A percentile compares a stretch with the other conserved stretches of the same genome.
These are phyloP conservation scores for Ptyas mucosa DNA, from an alignment of 2,113 vertebrate species.

Conservation along the genomic window DNA sequence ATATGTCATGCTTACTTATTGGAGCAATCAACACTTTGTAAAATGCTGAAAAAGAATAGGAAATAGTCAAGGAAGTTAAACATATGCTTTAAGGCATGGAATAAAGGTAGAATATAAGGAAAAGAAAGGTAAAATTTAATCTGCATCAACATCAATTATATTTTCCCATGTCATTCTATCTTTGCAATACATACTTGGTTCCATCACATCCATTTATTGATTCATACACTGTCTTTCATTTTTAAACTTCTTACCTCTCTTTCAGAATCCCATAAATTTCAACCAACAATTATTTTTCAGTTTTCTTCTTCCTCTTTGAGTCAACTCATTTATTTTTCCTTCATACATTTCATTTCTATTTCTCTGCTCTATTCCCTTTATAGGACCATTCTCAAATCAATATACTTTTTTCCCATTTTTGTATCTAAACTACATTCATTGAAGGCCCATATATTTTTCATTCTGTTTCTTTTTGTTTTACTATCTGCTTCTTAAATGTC, in stretches of 20 bases:
- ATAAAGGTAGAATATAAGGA: background rate
- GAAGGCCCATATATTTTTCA: background rate
- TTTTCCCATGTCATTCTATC: background rate
- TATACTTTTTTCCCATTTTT: background rate
- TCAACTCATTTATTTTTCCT: background rate
- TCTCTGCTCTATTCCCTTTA: background rate
- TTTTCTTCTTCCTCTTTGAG: background rate
- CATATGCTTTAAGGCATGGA: background rate
- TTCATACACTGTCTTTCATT: background rate
- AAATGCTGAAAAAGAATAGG: background rate
- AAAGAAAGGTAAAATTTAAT: background rate
- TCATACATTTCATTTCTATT: background rate
- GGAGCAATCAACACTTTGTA: background rate
- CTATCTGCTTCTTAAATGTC: background rate
- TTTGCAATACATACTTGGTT: background rate
- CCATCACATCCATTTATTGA: background rate
- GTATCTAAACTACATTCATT: background rate
- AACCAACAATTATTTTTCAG: background rate
- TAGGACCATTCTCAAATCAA: background rate
- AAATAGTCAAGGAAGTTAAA: background rate
- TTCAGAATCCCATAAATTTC: background rate
- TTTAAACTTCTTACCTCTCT: background rate
- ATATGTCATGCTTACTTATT: background rate
- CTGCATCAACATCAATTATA: background rate
- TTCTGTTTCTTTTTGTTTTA: background rate